phyloP scores from a whole-genome alignment of 2,888 invertebrate species.

The Sympetrum striolatum region DNA sequence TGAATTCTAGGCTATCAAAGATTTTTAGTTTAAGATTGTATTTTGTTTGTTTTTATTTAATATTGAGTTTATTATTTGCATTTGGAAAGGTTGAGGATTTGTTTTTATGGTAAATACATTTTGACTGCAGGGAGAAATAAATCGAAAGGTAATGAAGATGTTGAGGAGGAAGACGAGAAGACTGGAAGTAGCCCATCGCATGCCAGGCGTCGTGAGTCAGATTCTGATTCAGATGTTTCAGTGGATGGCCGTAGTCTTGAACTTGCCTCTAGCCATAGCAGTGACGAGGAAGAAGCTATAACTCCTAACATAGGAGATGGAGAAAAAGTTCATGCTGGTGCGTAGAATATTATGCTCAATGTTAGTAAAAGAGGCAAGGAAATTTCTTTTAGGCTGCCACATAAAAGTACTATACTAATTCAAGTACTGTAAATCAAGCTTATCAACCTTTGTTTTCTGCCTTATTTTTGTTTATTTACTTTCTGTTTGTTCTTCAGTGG shows the following conservation, averaged over 20 bases:
- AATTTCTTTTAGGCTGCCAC: no score
- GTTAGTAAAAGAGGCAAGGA: constrained; percentile 42
- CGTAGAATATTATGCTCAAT: constrained; percentile 38
- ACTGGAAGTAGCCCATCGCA: constrained; percentile 51
- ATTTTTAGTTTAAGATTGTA: no score
- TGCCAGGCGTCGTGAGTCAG: constrained; percentile 69
- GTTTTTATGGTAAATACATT: neutral
- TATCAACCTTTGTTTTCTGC: neutral
- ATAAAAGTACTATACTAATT: no score
- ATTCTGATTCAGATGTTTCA: constrained; percentile 82
- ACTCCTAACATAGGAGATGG: constrained; percentile 16
- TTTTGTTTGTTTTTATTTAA: no score
- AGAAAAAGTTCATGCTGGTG: constrained; percentile 15
- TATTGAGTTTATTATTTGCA: neutral
- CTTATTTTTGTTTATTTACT: no score
- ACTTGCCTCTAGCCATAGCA: constrained; percentile 93
- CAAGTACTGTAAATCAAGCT: no score
- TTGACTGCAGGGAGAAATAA: constrained; percentile 28
- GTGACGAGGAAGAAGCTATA: constrained; percentile 77
- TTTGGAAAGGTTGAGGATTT: neutral
- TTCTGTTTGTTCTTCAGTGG: no score
- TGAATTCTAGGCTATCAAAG: no score
- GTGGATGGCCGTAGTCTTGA: constrained; percentile 79
- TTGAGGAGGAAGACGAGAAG: constrained; percentile 28
- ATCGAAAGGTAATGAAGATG: constrained; percentile 29